Evolutionary conservation across 2,888 invertebrate genomes (phyloP), one percentile per base, ranked within the genome.

Genomic region (Epistrophe eligans): DNA sequence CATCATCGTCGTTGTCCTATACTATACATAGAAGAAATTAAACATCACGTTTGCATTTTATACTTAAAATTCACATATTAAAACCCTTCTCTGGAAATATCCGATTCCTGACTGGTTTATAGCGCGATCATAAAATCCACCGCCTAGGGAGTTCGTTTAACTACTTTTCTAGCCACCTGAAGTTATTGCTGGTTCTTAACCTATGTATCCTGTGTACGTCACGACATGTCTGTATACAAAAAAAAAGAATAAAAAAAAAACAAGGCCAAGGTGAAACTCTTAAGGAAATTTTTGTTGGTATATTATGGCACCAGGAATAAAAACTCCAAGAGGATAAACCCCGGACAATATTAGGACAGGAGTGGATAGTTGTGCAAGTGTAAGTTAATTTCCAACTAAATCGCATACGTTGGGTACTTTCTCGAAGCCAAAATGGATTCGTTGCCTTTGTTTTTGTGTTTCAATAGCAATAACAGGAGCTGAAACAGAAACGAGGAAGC

Each of bases 321-420:
- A 80, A 76, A 76, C 55, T 52, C 43, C 35, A 58, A 7, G 35
- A 71, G 43, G 40, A 67, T 73, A 52, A 38, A 35, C 52, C 35
- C 19, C 24, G 38, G 43, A 57, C 35, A 80, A 11, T 60, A 32
- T 7, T 3, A 48, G n/a, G 4, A 50, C 0, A 48, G 40, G 38
- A 76, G 24, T 58, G 57, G 55, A 72, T 43, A 45, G 72, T 24
- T 55, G 48, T 60, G 72, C 76, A 77, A 77, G 77, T 71, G 67
- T 55, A 82, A 82, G 82, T 85, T 85, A 82, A 85, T 85, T 82
- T 79, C 74, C 64, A 64, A 74, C 77, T 74, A 82, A 85, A 85
- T 85, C 82, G 82, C 70, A 70, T 85, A 85, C 82, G 82, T 77
- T 64, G 82, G 74, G 82, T 74, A 81, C 73, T 81, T 85, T 77